phyloP scores from a whole-genome alignment of 1,140 invertebrate genomes.

The Cydia strobilella region DNA sequence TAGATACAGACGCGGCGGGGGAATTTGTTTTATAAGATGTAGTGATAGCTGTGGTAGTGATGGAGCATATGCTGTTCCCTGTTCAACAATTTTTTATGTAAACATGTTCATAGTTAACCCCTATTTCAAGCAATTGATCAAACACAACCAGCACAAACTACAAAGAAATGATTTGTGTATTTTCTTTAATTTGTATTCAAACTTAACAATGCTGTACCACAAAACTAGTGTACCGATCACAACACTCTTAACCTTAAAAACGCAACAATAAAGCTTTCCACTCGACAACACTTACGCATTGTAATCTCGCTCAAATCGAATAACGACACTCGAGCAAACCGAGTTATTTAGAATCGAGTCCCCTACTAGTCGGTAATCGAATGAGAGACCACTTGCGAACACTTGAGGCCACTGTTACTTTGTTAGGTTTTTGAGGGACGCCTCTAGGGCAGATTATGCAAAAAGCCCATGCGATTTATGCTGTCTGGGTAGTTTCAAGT shows the following conservation, averaged over 20 bases:
- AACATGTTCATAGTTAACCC: too few species aligned
- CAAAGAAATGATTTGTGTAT: constrained; percentile 13
- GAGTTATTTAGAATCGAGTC: constrained; percentile 59
- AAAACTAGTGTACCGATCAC: constrained; percentile 21
- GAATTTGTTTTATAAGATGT: too few species aligned
- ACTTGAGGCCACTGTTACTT: constrained; percentile 70
- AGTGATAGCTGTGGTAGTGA: too few species aligned
- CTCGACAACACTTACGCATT: constrained; percentile 64
- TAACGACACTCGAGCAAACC: constrained; percentile 67
- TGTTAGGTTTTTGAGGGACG: constrained; percentile 66
- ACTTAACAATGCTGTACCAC: constrained; percentile 8
- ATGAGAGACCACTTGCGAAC: constrained; percentile 70
- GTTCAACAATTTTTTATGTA: too few species aligned
- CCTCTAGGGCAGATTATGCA: constrained; percentile 49
- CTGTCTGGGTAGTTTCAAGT: constrained; percentile 32
- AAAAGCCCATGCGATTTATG: constrained; percentile 42
- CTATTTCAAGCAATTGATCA: not conserved
- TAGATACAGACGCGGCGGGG: too few species aligned
- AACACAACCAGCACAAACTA: not conserved
- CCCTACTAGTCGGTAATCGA: constrained; percentile 74
- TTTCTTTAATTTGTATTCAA: constrained; percentile 7
- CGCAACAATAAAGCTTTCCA: constrained; percentile 26
- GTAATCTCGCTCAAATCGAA: constrained; percentile 73
- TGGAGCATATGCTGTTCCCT: too few species aligned
- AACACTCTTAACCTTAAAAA: constrained; percentile 29